These are phyloP conservation scores for Myiopsitta monachus DNA, from an alignment of 2,113 vertebrate genomes.

Conservation along the genomic window DNA sequence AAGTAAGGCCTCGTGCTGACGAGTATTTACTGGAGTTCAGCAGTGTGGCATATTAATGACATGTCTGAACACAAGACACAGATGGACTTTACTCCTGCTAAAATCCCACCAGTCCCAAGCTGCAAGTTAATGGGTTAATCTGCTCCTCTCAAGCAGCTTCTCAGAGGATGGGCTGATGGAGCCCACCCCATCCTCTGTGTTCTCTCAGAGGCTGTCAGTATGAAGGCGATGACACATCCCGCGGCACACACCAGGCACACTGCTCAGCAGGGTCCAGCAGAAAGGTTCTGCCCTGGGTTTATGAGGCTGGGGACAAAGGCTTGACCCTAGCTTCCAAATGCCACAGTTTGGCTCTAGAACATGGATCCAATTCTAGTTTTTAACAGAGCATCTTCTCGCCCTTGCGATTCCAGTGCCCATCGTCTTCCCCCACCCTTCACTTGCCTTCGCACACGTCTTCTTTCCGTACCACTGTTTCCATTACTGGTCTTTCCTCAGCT, in stretches of 20 bases:
- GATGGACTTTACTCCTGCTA: conserved; percentile 28
- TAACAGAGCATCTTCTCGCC: not conserved
- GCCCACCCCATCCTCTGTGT: not conserved
- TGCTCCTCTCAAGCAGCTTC: conserved; percentile 20
- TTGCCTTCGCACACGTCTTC: not conserved
- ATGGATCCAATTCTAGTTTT: not conserved
- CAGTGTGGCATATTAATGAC: not conserved
- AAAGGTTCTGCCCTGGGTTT: not conserved
- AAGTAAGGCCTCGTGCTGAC: not conserved
- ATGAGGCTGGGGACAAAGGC: not conserved
- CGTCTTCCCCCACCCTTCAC: no score
- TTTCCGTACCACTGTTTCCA: not conserved
- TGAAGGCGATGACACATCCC: not conserved
- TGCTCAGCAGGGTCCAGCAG: not conserved
- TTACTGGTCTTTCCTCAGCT: not conserved
- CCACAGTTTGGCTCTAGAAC: not conserved
- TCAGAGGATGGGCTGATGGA: not conserved
- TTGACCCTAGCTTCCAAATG: not conserved
- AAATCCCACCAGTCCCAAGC: conserved; percentile 2
- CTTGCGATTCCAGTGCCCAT: not conserved
- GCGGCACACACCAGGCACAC: not conserved
- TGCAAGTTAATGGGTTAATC: conserved; percentile 19
- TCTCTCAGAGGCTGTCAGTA: not conserved
- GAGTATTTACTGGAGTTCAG: conserved; percentile 6
- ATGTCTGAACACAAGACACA: not conserved